Evolutionary conservation across 2,888 invertebrate species (phyloP), one percentile per base, ranked within the genome.

Genomic region (Lasioglossum marginatum): DNA sequence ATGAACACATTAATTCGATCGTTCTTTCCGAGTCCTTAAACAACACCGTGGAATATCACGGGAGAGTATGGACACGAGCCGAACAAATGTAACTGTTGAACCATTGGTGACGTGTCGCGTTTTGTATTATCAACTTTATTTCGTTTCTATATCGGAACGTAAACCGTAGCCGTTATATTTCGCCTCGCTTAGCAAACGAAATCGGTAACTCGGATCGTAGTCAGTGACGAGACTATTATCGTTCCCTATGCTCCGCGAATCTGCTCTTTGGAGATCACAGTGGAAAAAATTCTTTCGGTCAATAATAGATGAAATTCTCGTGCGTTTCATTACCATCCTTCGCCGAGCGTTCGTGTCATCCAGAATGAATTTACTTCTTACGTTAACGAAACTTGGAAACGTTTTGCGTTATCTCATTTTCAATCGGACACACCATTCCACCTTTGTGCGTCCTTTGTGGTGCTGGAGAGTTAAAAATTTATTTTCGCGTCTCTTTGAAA

Each of bases 71-170:
- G 1, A 60, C 52, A 45, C 45, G 60, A 83, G n/a, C 72, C 60
- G 66, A 68, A 76, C 19, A 37, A 77, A 82, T 48, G 86, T 48
- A 85, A 85, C 79, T 85, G 79, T 85, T 79, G 75, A 85, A 85
- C 85, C 66, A 23, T 85, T 85, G 75, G 71, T 85, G 85, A 85
- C 85, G 85, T 85, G 86, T 79, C 86, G n/a, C n/a, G 31, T 75
- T 76, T 85, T 72, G 76, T 45, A 57, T 74, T 74, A 79, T 75
- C 86, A 48, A 74, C 74, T 31, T 75, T 76, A 34, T 85, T 79
- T 31, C 37, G 43, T 60, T 52, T 31, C 23, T 71, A 31, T 77
- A 68, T 66, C 16, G 4, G n/a, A 43, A 37, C 34, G n/a, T 34
- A 27, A 37, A 40, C 19, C n/a, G 23, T 16, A 66, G 16, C 0